Percentiles rank a stretch among this genome's conserved stretches.
phyloP scores from a whole-genome alignment of 2,113 vertebrate species.

The Bambusicola thoracicus region DNA sequence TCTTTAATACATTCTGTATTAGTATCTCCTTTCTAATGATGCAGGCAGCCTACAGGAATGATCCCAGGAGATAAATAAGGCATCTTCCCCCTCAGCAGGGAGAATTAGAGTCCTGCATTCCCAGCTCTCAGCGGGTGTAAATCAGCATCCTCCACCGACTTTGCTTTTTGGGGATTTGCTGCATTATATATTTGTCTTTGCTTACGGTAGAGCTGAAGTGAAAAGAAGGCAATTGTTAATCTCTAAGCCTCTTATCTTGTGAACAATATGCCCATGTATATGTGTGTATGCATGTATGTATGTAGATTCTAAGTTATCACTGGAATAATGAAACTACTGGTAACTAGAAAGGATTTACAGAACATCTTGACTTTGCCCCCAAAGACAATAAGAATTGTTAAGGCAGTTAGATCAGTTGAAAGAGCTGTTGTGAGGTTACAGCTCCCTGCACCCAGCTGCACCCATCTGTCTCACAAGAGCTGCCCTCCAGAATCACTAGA shows the following conservation, averaged over 20 bases:
- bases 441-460: background rate
- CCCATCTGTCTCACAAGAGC: background rate
- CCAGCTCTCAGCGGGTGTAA: background rate
- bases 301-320: background rate
- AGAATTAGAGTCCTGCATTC: background rate
- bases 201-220: background rate
- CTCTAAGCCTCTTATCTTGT: background rate
- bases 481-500: background rate
- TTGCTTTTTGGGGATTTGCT: background rate
- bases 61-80: background rate
- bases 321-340: background rate
- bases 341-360: background rate
- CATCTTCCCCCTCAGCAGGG: background rate
- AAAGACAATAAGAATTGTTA: background rate
- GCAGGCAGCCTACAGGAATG: background rate
- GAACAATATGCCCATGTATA: background rate
- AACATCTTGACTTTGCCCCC: background rate
- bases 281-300: background rate
- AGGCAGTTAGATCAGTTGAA: background rate
- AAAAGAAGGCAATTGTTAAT: background rate
- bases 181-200: background rate
- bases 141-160: background rate
- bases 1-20: conserved; percentile 20
- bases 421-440: conserved; percentile 1
- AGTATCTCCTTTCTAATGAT: conserved; percentile 1